Conservation (phyloP, 2,797 vertebrate genomes). For the Poecilia picta region DNA sequence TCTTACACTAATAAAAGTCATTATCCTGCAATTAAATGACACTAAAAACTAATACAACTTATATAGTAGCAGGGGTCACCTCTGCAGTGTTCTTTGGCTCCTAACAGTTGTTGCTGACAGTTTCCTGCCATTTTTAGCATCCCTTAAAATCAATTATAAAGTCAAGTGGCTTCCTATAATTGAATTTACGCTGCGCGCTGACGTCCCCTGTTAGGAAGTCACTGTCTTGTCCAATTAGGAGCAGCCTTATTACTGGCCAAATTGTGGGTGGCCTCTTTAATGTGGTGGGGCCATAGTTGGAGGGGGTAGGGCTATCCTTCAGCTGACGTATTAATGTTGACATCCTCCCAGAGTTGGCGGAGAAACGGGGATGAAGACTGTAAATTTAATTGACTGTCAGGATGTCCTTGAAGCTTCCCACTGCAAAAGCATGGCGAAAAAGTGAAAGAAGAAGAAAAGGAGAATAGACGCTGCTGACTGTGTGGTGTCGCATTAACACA, state of each 20-base stretch:
- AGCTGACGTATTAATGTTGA: slow-evolving; percentile 77
- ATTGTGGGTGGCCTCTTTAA: slow-evolving; percentile 65
- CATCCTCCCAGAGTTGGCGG: slow-evolving; percentile 46
- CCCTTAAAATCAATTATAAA: slow-evolving; percentile 81
- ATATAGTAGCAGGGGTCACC: slow-evolving; percentile 1
- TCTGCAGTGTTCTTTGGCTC: neutral
- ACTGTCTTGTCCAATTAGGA: slow-evolving; percentile 81
- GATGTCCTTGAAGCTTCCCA: slow-evolving; percentile 64
- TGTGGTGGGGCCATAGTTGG: slow-evolving; percentile 8
- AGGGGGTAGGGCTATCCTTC: slow-evolving; percentile 41
- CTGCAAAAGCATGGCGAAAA: slow-evolving; percentile 26
- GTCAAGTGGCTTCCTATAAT: slow-evolving; percentile 73
- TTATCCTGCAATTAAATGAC: slow-evolving; percentile 7
- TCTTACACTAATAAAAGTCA: neutral
- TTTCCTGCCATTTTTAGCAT: slow-evolving; percentile 73
- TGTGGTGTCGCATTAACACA: slow-evolving; percentile 44
- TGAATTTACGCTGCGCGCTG: slow-evolving; percentile 70
- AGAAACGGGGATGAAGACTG: slow-evolving; percentile 44
- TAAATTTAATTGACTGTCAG: slow-evolving; percentile 67
- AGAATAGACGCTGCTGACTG: slow-evolving; percentile 28
- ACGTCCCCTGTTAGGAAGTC: slow-evolving; percentile 76
- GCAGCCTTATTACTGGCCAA: slow-evolving; percentile 69
- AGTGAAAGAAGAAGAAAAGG: neutral
- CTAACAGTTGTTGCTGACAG: slow-evolving; percentile 60
- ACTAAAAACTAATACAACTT: neutral